Base-by-base conservation (phyloP, 2,797 vertebrate genomes). In the Lepilemur septentrionalis region DNA sequence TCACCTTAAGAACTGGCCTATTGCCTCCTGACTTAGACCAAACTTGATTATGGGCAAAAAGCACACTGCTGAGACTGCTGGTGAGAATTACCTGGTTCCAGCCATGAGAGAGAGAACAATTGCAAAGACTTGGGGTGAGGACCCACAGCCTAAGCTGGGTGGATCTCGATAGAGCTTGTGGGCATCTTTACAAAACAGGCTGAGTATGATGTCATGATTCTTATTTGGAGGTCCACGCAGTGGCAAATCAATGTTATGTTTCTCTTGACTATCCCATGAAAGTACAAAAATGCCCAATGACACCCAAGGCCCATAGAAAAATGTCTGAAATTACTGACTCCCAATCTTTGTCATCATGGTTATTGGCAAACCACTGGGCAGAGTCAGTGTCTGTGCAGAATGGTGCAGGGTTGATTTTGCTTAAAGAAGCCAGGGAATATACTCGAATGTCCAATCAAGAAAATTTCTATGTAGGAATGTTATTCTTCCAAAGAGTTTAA, bases 81-180 rank as follows among this genome's bases (percentile, higher is more conserved):
- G 43, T 50, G 15, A 91, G 48, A 28, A 55, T 25, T 38, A 67
- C 20, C 50, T 35, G 13, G 13, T 63, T 35, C 7, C 17, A 73
- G 17, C 12, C 63, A 46, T 13, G 0, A 1, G 7, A 5, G 0
- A 65, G 73, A 41, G 41, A 73, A 30, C 18, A 50, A n/a, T 15
- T 30, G 8, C 17, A 4, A 20, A 78, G 55, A 15, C 23, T 48
- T 14, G 7, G 18, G 48, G n/a, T 61, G 50, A 86, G 46, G 50
- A 76, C n/a, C 35, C 25, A 35, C 35, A 52, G 67, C 25, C 25
- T 28, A n/a, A 63, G 25, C 18, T 57, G 15, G 12, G 52, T 38
- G 41, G 17, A 20, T 63, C 88, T n/a, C 50, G 48, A 2, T 4
- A 48, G 59, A 12, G 20, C 55, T 82, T 69, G 43, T 20, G 17